Base-by-base conservation (phyloP, 2,113 vertebrate genomes). In the Sardina pilchardus region DNA sequence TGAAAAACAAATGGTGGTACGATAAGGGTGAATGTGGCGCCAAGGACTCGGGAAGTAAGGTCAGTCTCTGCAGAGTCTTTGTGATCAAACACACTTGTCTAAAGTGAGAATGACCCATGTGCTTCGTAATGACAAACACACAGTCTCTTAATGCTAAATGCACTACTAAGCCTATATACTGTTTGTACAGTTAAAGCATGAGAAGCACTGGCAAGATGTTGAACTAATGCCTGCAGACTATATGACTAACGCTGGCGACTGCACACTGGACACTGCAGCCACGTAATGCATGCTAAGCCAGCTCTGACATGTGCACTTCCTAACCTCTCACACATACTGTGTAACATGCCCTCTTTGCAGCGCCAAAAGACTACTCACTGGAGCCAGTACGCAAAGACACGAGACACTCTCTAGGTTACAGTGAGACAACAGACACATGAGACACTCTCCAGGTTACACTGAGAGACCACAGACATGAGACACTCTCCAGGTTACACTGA, bases 1-100 rank as follows among this genome's bases (percentile, higher is more conserved):
- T 99, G 98, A 99, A 99, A 99, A 99, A 98, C 98, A 99, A 99
- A 99, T 99, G 98, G 98, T 99, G 98, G 98, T 99, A 99, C 98
- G 98, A 99, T 99, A 99, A 99, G 97, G 98, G 98, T 97, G 98
- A 99, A 98, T 99, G 98, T 99, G 98, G 98, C 99, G 89, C 98
- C 97, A 99, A 99, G 98, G 98, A 99, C 97, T 99, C 98, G 96
- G 98, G 98, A 99, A 99, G 98, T 98, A 99, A 99, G 98, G 98
- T 99, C 97, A 99, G 98, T 99, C 96, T 93, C 96, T 98, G 98
- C 96, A 98, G 98, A 98, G 98, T 99, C 97, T 97, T 96, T 98
- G 97, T 98, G 97, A 97, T 96, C 96, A 96, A 95, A 93, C 96
- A 95, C 96, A 36, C 96, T 96, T 96, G 94, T 96, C 97, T 94